Evolutionary conservation across 2,888 invertebrate genomes (phyloP), one percentile per base, ranked within the genome.

Genomic region (Andrena minutula): DNA sequence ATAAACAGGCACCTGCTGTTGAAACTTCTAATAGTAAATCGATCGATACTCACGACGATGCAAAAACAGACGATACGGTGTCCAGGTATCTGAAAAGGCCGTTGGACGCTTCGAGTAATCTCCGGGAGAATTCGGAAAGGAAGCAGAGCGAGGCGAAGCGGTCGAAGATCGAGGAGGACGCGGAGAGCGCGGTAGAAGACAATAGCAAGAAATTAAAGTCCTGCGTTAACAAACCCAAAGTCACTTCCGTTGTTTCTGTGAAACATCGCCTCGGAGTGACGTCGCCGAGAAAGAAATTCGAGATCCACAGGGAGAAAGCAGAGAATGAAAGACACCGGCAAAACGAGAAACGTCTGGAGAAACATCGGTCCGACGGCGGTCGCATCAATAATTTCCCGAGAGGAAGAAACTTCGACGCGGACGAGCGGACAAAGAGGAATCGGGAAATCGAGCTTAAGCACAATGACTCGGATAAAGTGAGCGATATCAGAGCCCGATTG

Each of bases 211-310:
- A 88, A 65, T 49, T 93, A 0, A 93, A 91, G 26, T 93, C 93
- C 0, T 91, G 90, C 61, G 77, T 93, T 0, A 91, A 90, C 58
- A 94, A 93, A 71, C 94, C 94, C 23, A 91, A 85, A 78, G 86
- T 93, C 4, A 93, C 92, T 2, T 94, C 94, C 1, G 92, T 93
- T 0, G 92, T 94, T 0, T 92, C 93, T 2, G 91, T 93, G 2
- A 93, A 93, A 81, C 91, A 88, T 70, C 91, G 92, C 23, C 76
- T 94, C 1, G 93, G 92, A 0, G 35, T 88, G 23, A 41, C 79
- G 0, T 90, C 91, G 0, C 88, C 91, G 0, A 87, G 89, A 7
- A 92, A 92, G 66, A 92, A 90, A 35, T 89, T 90, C 26, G 92
- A 93, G 30, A 28, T 73, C 4, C 86, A 92, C 35, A 79, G 89